Base-by-base conservation (phyloP, 2,113 vertebrate genomes). In the Garra rufa region DNA sequence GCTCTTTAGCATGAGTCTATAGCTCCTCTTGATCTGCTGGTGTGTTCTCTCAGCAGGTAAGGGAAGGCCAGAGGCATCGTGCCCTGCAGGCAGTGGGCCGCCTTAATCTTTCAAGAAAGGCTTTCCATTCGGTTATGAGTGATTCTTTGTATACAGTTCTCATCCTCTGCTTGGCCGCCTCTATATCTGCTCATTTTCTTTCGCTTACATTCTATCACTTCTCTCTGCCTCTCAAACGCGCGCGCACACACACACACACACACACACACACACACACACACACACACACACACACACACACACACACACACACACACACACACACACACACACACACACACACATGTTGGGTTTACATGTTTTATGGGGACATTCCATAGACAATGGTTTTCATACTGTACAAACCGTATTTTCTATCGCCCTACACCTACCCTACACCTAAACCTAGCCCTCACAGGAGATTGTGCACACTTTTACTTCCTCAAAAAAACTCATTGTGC, bases 71-170 rank as follows among this genome's bases (percentile, higher is more conserved):
- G 78, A 67, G 78, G 75, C 50, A 67, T 43, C 50, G 6, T 38
- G 50, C 57, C 67, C 83, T 44, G 61, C 65, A 52, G 63, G 84
- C 77, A 61, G 52, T n/a, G 48, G 61, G 38, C 44, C 24, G 67
- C 80, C 63, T 73, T 69, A 84, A 67, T 65, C 88, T 65, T 85
- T 76, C 67, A 82, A 61, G 34, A 75, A 38, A 65, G 41, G 38
- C 69, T 78, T 83, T 83, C 46, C 76, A 85, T 86, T 86, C 75
- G 38, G 79, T 79, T 82, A 85, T 65, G 65, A 90, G 83, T 69
- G 74, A 89, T 88, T 89, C 88, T 90, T 86, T 86, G 57, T 89
- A 84, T 86, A 87, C 84, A 76, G 78, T 87, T 89, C 89, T 91
- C 85, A 84, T 90, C 87, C 87, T 74, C 81, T 24, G 24, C 83